These are phyloP conservation scores for Eristalinus aeneus DNA, from an alignment of 2,888 invertebrate genomes.

Conservation along the genomic window DNA sequence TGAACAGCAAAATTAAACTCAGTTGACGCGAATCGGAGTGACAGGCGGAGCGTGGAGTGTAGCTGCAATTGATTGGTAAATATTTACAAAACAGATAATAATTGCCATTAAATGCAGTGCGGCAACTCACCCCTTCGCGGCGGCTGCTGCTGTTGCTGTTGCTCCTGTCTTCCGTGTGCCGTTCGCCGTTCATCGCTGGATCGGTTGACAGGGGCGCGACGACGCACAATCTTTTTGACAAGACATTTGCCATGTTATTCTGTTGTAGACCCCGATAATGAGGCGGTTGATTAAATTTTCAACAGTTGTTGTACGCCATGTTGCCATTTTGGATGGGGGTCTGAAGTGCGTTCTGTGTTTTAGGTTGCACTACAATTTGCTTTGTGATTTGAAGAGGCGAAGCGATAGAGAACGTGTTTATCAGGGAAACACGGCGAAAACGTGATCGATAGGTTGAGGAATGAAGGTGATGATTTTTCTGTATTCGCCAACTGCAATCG, in stretches of 20 bases:
- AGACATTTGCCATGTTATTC: constrained; percentile 35
- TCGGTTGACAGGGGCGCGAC: background rate
- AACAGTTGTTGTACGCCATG: constrained; percentile 12
- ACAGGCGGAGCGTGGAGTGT: background rate
- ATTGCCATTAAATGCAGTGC: constrained; percentile 46
- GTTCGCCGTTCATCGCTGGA: constrained; percentile 2
- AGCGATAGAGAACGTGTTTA: constrained; percentile 17
- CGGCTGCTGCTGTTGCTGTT: background rate
- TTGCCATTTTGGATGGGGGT: background rate
- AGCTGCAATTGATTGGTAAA: constrained; percentile 46
- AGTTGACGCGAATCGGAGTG: background rate
- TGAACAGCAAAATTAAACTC: background rate
- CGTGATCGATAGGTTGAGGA: background rate
- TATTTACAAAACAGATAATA: constrained; percentile 61
- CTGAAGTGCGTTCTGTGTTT: constrained; percentile 36
- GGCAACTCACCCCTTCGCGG: background rate
- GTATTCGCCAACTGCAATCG: background rate
- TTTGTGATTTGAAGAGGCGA: constrained; percentile 21
- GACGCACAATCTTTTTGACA: constrained; percentile 33
- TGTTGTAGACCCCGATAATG: constrained; percentile 41
- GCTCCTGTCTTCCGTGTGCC: background rate
- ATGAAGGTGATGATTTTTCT: background rate
- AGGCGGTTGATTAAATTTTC: constrained; percentile 38
- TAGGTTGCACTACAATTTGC: constrained; percentile 48
- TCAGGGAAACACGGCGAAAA: background rate